These are phyloP conservation scores for Arion vulgaris DNA, from an alignment of 1,140 invertebrate species.

Conservation along the genomic window DNA sequence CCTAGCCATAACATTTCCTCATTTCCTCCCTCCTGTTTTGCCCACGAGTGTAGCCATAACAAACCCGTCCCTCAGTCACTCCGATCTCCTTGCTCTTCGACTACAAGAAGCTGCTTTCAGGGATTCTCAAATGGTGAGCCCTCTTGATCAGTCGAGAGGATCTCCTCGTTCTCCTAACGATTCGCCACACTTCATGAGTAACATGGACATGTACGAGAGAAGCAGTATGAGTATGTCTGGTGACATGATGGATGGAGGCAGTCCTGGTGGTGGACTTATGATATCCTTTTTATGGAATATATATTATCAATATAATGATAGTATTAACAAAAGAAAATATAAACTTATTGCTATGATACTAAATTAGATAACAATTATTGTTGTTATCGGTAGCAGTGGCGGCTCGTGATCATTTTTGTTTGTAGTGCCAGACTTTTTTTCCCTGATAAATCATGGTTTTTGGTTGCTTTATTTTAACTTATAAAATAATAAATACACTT, in stretches of 20 bases:
- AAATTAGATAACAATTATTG: too few species aligned
- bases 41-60: conserved; percentile 94
- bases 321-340: too few species aligned
- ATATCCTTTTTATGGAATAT: conserved; percentile 71
- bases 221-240: not conserved
- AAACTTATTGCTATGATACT: too few species aligned
- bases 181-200: conserved; percentile 53
- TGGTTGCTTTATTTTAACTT: too few species aligned
- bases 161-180: conserved; percentile 62
- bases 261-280: conserved; percentile 58
- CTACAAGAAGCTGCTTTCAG: conserved; percentile 78
- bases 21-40: conserved; percentile 81
- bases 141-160: conserved; percentile 54
- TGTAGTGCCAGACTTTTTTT: too few species aligned
- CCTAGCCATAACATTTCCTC: conserved; percentile 43
- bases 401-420: too few species aligned
- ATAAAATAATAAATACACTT: too few species aligned
- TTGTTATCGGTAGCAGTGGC: too few species aligned
- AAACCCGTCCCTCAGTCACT: conserved; percentile 94
- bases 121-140: conserved; percentile 60
- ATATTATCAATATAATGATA: not conserved
- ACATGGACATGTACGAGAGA: conserved; percentile 45
- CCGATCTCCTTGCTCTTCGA: conserved; percentile 83
- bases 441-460: too few species aligned
- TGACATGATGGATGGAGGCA: conserved; percentile 48